Evolutionary conservation across 2,113 vertebrate species (phyloP).

Genomic region (human (Homo sapiens)): DNA sequence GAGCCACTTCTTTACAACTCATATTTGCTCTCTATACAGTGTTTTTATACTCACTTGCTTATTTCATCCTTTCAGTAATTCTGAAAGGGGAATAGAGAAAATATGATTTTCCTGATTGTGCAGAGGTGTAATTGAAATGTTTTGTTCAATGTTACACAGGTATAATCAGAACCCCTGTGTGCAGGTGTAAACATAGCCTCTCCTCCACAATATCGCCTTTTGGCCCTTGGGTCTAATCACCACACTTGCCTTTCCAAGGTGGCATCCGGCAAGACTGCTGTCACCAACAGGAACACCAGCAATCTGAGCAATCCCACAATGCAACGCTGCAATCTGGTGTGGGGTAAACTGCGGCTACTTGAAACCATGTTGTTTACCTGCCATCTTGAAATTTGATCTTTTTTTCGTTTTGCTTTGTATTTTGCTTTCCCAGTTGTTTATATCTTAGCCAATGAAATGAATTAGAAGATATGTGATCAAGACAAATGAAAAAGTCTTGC

Average conservation of each 20-base stretch:
- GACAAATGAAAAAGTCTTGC: background rate
- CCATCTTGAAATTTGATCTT: background rate
- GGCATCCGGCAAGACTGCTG: background rate
- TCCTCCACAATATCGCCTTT: fast-evolving
- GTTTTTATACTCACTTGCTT: background rate
- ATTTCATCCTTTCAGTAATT: background rate
- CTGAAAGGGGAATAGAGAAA: background rate
- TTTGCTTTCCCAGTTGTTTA: background rate
- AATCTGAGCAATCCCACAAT: fast-evolving
- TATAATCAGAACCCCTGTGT: background rate
- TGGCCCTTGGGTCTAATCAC: background rate
- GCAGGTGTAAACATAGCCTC: fast-evolving
- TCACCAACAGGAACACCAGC: background rate
- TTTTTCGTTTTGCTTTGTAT: background rate
- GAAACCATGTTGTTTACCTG: background rate
- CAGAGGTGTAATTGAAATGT: too few species aligned
- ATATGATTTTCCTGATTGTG: background rate
- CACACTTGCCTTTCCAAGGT: background rate
- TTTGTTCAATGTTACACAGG: too few species aligned
- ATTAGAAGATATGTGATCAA: background rate
- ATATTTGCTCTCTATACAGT: background rate
- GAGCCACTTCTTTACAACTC: background rate
- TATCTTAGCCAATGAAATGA: background rate
- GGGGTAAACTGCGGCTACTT: fast-evolving
- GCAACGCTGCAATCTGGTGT: fast-evolving